Base-by-base conservation (phyloP, 2,113 vertebrate species). In the Lepus americanus region DNA sequence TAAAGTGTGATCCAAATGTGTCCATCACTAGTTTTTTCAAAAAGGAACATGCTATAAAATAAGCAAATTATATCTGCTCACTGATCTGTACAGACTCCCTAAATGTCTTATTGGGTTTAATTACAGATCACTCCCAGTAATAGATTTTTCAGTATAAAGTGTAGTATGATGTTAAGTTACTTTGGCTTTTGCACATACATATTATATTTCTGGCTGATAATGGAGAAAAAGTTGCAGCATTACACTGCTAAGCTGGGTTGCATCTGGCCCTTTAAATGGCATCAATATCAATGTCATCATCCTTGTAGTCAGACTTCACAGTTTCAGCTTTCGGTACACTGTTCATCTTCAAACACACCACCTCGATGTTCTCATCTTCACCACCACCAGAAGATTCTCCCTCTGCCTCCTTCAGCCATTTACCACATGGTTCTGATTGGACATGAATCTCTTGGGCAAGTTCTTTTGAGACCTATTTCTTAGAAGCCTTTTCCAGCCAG, bases 201-300 rank as follows among this genome's bases (percentile, higher is more conserved):
- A 98, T 97, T 98, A 98, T 98, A 98, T 98, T 98, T 97, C 98
- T 98, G 98, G 98, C 44, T 44, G 6, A 44, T 44, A 44, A 44
- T 44, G 44, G 6, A 44, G 44, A 6, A 44, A 44, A 44, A 44
- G 44, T 44, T 44, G 44, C 97, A 98, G 97, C 96, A 87, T 97
- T 95, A 97, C 55, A 97, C 97, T 97, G 98, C 84, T 98, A 98
- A 98, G 44, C 98, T 97, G 95, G 33, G 96, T 88, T 93, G 92
- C 92, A 92, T 94, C 93, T 97, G 91, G 97, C 97, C 96, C 90
- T 98, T 98, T 98, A 99, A 99, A 99, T 99, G 95, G 99, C 99
- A 98, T 99, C 99, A 22, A 99, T 99, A 97, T 99, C 99, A n/a
- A 99, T 99, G 98, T 99, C 99, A 0, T 99, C 99, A 39, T 99